Evolutionary conservation across 2,888 invertebrate species (phyloP).

Genomic region (Oasisia sp.): DNA sequence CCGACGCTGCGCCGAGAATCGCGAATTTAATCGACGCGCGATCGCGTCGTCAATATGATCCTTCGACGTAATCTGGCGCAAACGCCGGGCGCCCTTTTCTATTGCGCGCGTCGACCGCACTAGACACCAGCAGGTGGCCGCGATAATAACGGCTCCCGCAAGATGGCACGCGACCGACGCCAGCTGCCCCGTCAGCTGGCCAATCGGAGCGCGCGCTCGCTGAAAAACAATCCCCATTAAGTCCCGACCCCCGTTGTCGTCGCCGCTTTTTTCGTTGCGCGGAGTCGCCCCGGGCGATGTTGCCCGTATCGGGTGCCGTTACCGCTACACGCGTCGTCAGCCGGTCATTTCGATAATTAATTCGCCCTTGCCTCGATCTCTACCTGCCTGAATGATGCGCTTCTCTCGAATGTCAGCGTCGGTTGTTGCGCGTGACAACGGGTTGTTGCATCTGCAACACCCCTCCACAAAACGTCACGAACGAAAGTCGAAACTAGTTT

Average conservation of each 20-base stretch:
- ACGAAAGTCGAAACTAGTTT: background rate
- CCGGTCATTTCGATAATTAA: slow-evolving; percentile 1
- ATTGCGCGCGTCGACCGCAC: background rate
- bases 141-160: background rate
- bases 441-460: background rate
- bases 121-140: background rate
- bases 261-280: background rate
- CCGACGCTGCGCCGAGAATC: background rate
- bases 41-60: background rate
- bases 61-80: background rate
- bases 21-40: background rate
- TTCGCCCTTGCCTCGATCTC: background rate
- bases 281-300: background rate
- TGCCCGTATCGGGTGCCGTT: slow-evolving; percentile 1
- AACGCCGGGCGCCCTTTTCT: background rate
- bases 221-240: slow-evolving; percentile 8
- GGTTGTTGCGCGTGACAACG: background rate
- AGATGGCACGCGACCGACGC: slow-evolving; percentile 1
- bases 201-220: background rate
- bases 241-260: background rate
- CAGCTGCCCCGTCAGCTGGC: background rate
- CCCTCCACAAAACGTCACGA: background rate
- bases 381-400: background rate
- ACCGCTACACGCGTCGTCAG: background rate
- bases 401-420: background rate